These are phyloP conservation scores for Drosophila tanythrix DNA, from an alignment of 2,888 invertebrate genomes.

Conservation along the genomic window DNA sequence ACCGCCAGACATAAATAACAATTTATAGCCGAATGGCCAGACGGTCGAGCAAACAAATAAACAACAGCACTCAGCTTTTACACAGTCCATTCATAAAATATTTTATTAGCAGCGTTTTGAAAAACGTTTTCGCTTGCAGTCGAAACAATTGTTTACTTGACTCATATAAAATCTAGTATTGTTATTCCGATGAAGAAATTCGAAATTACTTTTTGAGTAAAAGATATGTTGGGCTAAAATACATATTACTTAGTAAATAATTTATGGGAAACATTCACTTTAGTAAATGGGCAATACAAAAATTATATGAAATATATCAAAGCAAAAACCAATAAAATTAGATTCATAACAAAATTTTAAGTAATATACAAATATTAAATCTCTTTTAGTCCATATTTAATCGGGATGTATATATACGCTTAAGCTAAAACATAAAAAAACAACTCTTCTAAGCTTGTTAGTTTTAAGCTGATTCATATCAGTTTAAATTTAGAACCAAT, in stretches of 20 bases:
- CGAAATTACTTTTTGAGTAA: neutral
- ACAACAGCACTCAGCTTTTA: conserved; percentile 40
- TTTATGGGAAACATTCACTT: neutral
- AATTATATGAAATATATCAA: neutral
- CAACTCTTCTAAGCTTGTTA: too few species aligned
- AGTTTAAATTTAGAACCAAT: neutral
- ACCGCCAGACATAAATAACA: conserved; percentile 61
- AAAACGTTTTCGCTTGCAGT: conserved; percentile 18
- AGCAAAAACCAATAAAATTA: neutral
- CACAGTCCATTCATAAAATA: conserved; percentile 50
- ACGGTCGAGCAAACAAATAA: conserved; percentile 61
- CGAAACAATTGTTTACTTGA: neutral
- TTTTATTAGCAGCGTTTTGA: conserved; percentile 41
- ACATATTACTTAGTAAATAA: neutral
- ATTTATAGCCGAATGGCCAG: conserved; percentile 63
- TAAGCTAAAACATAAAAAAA: too few species aligned
- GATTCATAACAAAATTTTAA: neutral
- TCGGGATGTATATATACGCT: neutral
- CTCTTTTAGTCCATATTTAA: neutral
- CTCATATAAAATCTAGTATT: neutral
- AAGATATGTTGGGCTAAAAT: neutral
- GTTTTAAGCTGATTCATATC: neutral
- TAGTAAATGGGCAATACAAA: neutral
- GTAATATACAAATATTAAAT: neutral
- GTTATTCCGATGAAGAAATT: neutral